Conservation (phyloP, 2,113 vertebrate genomes). For the Saccopteryx bilineata region DNA sequence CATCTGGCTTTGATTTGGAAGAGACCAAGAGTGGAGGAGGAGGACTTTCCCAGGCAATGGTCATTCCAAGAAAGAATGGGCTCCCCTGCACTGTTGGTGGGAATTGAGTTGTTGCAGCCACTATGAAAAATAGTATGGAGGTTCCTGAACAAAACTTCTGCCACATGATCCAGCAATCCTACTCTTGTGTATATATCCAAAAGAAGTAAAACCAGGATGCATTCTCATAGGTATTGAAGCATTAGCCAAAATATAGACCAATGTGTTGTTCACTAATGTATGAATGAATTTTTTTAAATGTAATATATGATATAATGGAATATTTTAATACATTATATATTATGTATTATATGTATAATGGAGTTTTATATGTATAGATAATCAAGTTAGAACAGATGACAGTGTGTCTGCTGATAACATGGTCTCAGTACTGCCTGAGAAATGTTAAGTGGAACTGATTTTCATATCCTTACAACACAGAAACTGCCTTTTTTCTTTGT, state of each 20-base stretch:
- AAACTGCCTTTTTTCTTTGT: constrained; percentile 23
- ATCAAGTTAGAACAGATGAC: background rate
- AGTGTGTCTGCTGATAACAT: background rate
- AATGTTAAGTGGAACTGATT: background rate
- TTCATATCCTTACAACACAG: background rate
- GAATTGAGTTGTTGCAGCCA: background rate
- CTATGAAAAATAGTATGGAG: background rate
- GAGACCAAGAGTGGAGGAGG: background rate
- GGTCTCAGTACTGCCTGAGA: background rate
- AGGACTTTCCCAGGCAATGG: background rate
- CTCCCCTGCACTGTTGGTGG: background rate
- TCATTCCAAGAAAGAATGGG: background rate
- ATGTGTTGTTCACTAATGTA: background rate
- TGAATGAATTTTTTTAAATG: background rate
- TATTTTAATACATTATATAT: background rate
- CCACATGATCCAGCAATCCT: background rate
- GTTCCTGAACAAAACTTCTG: background rate
- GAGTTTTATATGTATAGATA: background rate
- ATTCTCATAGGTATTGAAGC: background rate
- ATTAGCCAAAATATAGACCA: background rate
- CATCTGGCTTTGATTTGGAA: background rate
- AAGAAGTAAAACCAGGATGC: background rate
- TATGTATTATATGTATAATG: background rate
- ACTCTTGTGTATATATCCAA: background rate
- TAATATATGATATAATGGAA: background rate